Percentiles rank a stretch among this genome's conserved stretches.
Evolutionary conservation across 2,113 vertebrate genomes (phyloP).

Genomic region (Hydrolagus affinis): DNA sequence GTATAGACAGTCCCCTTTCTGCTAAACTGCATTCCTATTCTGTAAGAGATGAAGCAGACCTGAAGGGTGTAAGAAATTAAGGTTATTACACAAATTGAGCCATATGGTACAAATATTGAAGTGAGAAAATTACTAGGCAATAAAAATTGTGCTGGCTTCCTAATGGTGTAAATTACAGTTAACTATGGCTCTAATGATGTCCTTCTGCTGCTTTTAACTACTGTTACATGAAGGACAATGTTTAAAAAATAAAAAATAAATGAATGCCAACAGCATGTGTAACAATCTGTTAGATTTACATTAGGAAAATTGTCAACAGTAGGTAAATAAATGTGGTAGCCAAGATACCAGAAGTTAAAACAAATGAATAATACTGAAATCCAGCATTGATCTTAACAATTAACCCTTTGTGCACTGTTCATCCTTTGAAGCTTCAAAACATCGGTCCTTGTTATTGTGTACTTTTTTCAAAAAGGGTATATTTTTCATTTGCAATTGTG

Average conservation of each 20-base stretch:
- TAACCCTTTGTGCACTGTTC: not conserved
- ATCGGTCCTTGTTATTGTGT: not conserved
- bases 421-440: too few species aligned
- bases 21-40: slow-evolving; percentile 74
- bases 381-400: not conserved
- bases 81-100: slow-evolving; percentile 99
- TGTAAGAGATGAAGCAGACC: slow-evolving; percentile 75
- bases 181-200: slow-evolving; percentile 99
- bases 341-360: slow-evolving; percentile 29
- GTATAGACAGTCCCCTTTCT: slow-evolving; percentile 78
- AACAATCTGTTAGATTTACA: slow-evolving; percentile 99
- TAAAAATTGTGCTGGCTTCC: slow-evolving; percentile 99
- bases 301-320: slow-evolving; percentile 93
- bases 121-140: slow-evolving; percentile 99
- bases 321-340: slow-evolving; percentile 55
- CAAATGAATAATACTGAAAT: slow-evolving; percentile 5
- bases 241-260: slow-evolving; percentile 90
- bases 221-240: slow-evolving; percentile 99
- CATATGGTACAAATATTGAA: slow-evolving; percentile 99
- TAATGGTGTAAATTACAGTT: slow-evolving; percentile 99
- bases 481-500: not conserved
- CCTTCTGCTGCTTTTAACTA: slow-evolving; percentile 99
- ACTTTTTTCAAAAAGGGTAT: not conserved
- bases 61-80: slow-evolving; percentile 99
- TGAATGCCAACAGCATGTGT: slow-evolving; percentile 86